Evolutionary conservation across 1,140 invertebrate genomes (phyloP).

Genomic region (Drosophila auraria): DNA sequence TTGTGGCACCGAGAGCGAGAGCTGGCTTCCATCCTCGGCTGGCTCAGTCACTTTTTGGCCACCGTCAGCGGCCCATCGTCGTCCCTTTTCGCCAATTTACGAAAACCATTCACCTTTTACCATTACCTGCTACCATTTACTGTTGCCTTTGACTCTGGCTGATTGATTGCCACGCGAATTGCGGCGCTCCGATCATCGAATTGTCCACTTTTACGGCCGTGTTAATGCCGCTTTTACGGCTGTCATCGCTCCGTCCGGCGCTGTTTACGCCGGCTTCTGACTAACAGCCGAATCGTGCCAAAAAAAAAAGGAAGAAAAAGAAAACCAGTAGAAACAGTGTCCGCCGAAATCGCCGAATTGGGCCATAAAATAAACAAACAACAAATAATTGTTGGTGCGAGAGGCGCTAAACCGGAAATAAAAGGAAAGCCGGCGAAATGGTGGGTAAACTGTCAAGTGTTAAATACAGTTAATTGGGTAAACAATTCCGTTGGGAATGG

Average conservation of each 20-base stretch:
- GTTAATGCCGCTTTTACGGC: constrained; percentile 58
- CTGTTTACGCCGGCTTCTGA: constrained; percentile 31
- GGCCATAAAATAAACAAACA: constrained; percentile 47
- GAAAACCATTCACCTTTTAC: constrained; percentile 27
- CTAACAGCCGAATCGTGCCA: constrained; percentile 39
- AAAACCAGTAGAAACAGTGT: constrained; percentile 1
- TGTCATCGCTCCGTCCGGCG: constrained; percentile 39
- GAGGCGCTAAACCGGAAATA: constrained; percentile 16
- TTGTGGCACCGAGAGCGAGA: constrained; percentile 17
- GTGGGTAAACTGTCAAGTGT: constrained; percentile 33
- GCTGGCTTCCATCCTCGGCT: constrained; percentile 38
- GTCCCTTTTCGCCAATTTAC: constrained; percentile 31
- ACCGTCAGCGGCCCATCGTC: constrained; percentile 41
- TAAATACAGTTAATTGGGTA: constrained; percentile 26
- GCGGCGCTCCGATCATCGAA: constrained; percentile 51
- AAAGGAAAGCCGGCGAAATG: constrained; percentile 26
- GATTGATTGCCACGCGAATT: constrained; percentile 73
- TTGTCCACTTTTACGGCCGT: constrained; percentile 65
- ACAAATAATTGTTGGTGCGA: constrained; percentile 23
- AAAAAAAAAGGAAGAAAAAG: constrained; percentile 1
- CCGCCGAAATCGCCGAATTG: constrained; percentile 16
- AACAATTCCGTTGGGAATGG: not conserved
- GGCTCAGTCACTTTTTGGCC: constrained; percentile 42
- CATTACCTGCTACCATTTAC: constrained; percentile 30
- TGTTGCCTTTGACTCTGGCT: constrained; percentile 25